phyloP scores from a whole-genome alignment of 2,888 invertebrate species.

The Caenorhabditis plicata region DNA sequence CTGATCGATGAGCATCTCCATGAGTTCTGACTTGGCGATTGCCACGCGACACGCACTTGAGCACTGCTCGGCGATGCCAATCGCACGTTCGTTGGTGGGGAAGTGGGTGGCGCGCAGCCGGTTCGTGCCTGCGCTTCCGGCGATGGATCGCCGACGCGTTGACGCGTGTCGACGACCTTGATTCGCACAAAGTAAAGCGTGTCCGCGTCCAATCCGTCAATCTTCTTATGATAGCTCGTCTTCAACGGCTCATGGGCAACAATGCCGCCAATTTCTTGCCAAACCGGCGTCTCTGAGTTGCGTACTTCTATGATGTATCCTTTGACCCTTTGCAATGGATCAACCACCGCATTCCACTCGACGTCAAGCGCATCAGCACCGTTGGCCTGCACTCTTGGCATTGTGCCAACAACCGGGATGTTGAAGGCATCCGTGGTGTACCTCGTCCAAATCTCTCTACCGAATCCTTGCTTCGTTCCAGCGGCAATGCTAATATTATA shows the following conservation, averaged over 20 bases:
- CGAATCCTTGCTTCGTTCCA: constrained; percentile 61
- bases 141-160: constrained; percentile 57
- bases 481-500: constrained; percentile 64
- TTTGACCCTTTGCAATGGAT: constrained; percentile 58
- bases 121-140: constrained; percentile 65
- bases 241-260: constrained; percentile 59
- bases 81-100: constrained; percentile 62
- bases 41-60: constrained; percentile 62
- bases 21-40: constrained; percentile 59
- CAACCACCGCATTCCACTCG: constrained; percentile 61
- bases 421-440: constrained; percentile 63
- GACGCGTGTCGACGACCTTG: constrained; percentile 61
- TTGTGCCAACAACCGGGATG: constrained; percentile 56
- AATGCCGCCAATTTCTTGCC: constrained; percentile 61
- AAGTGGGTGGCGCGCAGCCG: constrained; percentile 63
- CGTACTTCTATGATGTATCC: constrained; percentile 63
- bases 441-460: constrained; percentile 61
- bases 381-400: constrained; percentile 55
- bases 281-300: constrained; percentile 55
- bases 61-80: constrained; percentile 53
- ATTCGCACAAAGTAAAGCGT: constrained; percentile 68
- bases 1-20: constrained; percentile 63
- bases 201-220: constrained; percentile 66
- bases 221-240: constrained; percentile 59
- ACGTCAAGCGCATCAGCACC: constrained; percentile 61